Evolutionary conservation across 2,888 invertebrate species (phyloP).

Genomic region (Pristionchus exspectatus): DNA sequence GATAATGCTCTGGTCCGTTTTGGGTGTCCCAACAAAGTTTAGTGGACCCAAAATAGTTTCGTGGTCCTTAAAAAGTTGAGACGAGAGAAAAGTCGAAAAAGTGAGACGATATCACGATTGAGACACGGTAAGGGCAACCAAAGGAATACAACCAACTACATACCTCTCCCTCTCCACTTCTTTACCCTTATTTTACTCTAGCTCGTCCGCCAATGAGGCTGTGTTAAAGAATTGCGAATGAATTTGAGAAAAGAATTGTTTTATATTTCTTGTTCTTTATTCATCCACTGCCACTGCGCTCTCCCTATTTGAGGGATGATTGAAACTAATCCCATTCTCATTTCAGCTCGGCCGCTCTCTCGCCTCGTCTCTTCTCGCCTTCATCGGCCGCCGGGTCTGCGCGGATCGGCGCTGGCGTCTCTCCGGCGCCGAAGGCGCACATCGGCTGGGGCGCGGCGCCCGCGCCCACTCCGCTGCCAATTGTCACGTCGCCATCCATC

Average conservation of each 20-base stretch:
- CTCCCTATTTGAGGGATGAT: neutral
- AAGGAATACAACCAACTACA: no score
- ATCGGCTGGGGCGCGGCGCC: slow-evolving; percentile 36
- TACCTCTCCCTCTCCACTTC: no score
- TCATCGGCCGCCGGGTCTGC: neutral
- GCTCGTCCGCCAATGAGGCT: no score
- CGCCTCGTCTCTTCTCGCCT: slow-evolving; percentile 42
- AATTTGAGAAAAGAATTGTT: no score
- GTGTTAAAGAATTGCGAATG: no score
- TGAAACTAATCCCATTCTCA: neutral
- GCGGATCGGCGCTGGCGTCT: neutral
- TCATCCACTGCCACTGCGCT: neutral
- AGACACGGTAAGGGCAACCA: neutral
- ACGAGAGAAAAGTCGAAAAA: no score
- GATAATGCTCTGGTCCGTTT: no score
- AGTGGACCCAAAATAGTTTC: no score
- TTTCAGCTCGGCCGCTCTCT: neutral
- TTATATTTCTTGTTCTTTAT: no score
- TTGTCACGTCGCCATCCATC: slow-evolving; percentile 19
- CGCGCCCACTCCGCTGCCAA: neutral
- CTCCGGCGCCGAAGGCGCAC: neutral
- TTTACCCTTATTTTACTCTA: no score
- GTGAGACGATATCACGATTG: slow-evolving; percentile 41
- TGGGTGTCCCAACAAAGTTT: no score
- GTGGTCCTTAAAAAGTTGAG: no score